Evolutionary conservation across 2,888 invertebrate species (phyloP).

Genomic region (Andrena dorsata): DNA sequence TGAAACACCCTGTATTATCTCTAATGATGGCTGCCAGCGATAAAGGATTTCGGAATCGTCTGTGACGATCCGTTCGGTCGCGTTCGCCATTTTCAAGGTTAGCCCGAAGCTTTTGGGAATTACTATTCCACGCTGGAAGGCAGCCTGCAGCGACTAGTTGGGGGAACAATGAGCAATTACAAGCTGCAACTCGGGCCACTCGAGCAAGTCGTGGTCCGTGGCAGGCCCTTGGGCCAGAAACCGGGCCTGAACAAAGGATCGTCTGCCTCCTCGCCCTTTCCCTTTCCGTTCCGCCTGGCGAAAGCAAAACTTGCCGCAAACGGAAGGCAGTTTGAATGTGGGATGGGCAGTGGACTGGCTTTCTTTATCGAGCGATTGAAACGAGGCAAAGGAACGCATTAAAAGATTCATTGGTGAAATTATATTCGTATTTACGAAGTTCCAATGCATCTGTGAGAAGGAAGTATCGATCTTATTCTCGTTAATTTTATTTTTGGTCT

Average conservation of each 20-base stretch:
- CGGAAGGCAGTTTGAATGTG: neutral
- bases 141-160: neutral
- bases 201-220: constrained; percentile 20
- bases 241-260: constrained; percentile 50
- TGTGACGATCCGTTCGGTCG: neutral
- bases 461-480: no score
- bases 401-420: no score
- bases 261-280: constrained; percentile 28
- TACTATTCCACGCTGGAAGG: constrained; percentile 4
- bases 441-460: no score
- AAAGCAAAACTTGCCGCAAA: constrained; percentile 28
- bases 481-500: no score
- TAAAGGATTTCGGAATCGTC: neutral
- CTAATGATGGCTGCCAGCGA: neutral
- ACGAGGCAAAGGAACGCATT: neutral
- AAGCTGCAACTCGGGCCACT: constrained; percentile 33
- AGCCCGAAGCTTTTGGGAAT: constrained; percentile 13
- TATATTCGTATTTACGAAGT: no score
- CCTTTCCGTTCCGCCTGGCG: constrained; percentile 28
- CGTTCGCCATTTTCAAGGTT: constrained; percentile 27
- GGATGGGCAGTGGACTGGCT: neutral
- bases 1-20: neutral
- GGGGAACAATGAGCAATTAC: constrained; percentile 58
- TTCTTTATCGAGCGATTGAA: neutral
- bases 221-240: constrained; percentile 36